These are phyloP conservation scores for Papilio protenor DNA, from an alignment of 2,888 invertebrate species.

Conservation along the genomic window DNA sequence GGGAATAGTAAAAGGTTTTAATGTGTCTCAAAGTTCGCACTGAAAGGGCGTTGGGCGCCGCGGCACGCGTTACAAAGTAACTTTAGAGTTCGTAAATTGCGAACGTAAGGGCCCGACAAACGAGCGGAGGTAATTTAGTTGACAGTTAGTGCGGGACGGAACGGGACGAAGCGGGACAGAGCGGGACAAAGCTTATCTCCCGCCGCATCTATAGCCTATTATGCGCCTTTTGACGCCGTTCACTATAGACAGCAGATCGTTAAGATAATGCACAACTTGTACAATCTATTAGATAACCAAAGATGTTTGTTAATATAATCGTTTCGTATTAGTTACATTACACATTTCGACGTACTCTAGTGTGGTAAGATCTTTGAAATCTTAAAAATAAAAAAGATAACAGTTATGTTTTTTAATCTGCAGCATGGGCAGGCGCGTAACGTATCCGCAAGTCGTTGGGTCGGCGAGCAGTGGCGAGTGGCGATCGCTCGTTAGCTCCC, in stretches of 20 bases:
- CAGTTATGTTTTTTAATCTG: neutral
- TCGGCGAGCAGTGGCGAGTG: slow-evolving; percentile 49
- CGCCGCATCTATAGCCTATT: slow-evolving; percentile 78
- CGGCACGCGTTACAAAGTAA: slow-evolving; percentile 65
- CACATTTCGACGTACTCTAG: neutral
- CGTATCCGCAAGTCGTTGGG: slow-evolving; percentile 35
- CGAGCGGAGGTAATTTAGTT: slow-evolving; percentile 76
- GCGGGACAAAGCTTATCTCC: slow-evolving; percentile 73
- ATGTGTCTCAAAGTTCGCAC: slow-evolving; percentile 21
- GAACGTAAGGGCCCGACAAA: slow-evolving; percentile 76
- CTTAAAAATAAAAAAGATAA: neutral
- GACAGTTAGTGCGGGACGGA: slow-evolving; percentile 70
- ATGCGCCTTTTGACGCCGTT: slow-evolving; percentile 76
- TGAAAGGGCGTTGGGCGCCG: slow-evolving; percentile 61
- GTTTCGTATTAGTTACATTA: neutral
- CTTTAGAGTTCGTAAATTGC: slow-evolving; percentile 75
- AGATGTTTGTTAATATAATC: neutral
- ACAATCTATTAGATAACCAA: slow-evolving; percentile 40
- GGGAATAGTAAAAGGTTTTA: slow-evolving; percentile 11
- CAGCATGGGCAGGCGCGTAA: slow-evolving; percentile 21
- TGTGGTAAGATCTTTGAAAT: neutral
- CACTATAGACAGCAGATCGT: slow-evolving; percentile 67
- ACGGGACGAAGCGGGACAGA: slow-evolving; percentile 45
- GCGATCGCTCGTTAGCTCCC: slow-evolving; percentile 79
- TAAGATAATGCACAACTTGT: slow-evolving; percentile 61